Base-by-base conservation (phyloP, 2,797 vertebrate species). In the Falco concolor region DNA sequence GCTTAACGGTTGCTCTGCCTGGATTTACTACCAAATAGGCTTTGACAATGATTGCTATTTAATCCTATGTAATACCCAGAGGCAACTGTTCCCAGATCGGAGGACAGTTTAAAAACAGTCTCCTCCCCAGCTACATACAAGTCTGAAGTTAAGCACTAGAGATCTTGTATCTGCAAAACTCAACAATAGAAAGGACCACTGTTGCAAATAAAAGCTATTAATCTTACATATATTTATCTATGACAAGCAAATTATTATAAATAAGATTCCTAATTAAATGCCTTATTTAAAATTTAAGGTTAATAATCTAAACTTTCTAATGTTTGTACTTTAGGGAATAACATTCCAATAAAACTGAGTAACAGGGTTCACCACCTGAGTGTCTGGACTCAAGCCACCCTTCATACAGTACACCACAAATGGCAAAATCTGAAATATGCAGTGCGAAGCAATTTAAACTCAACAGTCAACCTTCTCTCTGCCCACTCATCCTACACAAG, bases 1-100 rank as follows among this genome's bases (percentile, higher is more conserved):
- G 96, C 93, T 96, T 97, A 98, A 97, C 98, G 98, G 98, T 98
- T 98, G 98, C 95, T 87, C 75, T 97, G 97, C 95, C 94, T 97
- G 97, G 98, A 98, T 98, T 98, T 98, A 94, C 64, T 96, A 96
- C 97, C 96, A 98, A 98, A 98, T 97, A 98, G 97, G 97, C 97
- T 98, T 98, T 98, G 97, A 98, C 97, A 97, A 96, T 97, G 96
- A 98, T 96, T 98, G 96, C 94, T 98, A 6, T 98, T 98, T 98
- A 98, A 98, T 98, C 98, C 97, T 88, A 42, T 95, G 95, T 97
- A 98, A 98, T 97, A 96, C 97, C 93, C 91, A 94, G 90, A 97
- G 91, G 94, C 97, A 97, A 98, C 96, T 97, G 97, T 95, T 96
- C 95, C 89, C 87, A 74, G 83, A 83, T 65, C 9, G 0, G 57